Base-by-base conservation (phyloP, 2,113 vertebrate genomes). In the Ranitomeya variabilis region DNA sequence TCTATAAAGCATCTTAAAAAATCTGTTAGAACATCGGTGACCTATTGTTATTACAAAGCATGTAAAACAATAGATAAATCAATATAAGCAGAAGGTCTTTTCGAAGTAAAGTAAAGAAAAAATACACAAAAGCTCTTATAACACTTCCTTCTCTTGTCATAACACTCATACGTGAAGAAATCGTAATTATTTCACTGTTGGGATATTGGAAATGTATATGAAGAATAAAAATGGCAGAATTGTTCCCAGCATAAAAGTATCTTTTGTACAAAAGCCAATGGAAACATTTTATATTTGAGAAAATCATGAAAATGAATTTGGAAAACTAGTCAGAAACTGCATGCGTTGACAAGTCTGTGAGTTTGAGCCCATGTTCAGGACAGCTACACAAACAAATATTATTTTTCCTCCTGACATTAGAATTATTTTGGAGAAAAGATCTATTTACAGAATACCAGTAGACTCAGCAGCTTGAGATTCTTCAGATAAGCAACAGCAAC, bases 311-410 rank as follows among this genome's bases (percentile, higher is more conserved):
- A 83, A 88, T 88, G 21, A 59, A 77, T 88, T 62, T 83, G 64
- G 67, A 51, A 76, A 8, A 59, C 26, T 88, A 83, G 87, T 88
- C 80, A 88, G 80, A 88, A 83, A 83, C 59, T 19, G 21, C n/a
- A 64, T 82, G 87, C 64, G 87, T 76, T 88, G 87, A 88, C 87
- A 88, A 62, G 87, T 88, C 55, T 88, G 37, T 83, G 80, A 88
- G 79, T 83, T 83, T 16, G 37, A 83, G 57, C 82, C 52, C 64
- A 88, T 45, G 21, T 83, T 31, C 80, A 88, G 67, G 80, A 82
- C 62, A 83, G 69, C 37, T 83, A 76, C 80, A 88, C 74, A 88
- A 88, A 88, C 54, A 87, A 76, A 83, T 83, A 88, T 83, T 88
- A 83, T 83, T 88, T 87, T 88, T 83, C 80, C 80, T 83, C 52